These are phyloP conservation scores for Coelopa pilipes DNA, from an alignment of 2,888 invertebrate genomes.

Conservation along the genomic window DNA sequence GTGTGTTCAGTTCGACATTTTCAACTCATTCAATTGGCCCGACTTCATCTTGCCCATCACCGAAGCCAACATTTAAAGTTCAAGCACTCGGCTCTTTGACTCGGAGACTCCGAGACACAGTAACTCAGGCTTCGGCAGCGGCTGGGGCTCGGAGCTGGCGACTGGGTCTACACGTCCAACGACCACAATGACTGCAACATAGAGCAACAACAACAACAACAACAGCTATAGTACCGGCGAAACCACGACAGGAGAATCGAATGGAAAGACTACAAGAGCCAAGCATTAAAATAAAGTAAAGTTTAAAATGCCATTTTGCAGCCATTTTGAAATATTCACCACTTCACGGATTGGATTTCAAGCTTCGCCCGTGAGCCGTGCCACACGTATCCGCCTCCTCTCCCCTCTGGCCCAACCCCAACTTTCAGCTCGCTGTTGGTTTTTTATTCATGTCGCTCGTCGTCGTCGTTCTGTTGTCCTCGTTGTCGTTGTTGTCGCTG, in stretches of 20 bases:
- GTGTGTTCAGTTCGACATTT: background rate
- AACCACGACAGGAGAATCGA: background rate
- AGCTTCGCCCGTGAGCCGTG: background rate
- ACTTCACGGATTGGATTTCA: slow-evolving; percentile 40
- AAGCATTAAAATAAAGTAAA: slow-evolving; percentile 28
- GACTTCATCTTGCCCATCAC: no score
- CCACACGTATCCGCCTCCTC: background rate
- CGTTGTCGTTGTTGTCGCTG: no score
- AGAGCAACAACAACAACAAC: no score
- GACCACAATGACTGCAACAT: no score
- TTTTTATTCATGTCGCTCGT: slow-evolving; percentile 7
- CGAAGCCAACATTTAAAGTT: slow-evolving; percentile 20
- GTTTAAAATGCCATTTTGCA: slow-evolving; percentile 35
- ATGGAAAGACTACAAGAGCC: slow-evolving; percentile 15
- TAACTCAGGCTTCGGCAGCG: background rate
- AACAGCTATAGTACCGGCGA: background rate
- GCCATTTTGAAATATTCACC: slow-evolving; percentile 49
- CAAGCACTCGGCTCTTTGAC: slow-evolving; percentile 2
- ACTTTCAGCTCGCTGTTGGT: no score
- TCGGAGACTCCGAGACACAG: background rate
- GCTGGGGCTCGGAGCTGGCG: no score
- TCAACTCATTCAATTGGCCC: background rate
- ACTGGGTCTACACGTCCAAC: no score
- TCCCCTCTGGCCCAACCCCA: no score
- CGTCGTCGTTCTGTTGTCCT: slow-evolving; percentile 1